These are phyloP conservation scores for Pseudomyrmex concolor DNA, from an alignment of 1,140 invertebrate genomes.

Conservation along the genomic window DNA sequence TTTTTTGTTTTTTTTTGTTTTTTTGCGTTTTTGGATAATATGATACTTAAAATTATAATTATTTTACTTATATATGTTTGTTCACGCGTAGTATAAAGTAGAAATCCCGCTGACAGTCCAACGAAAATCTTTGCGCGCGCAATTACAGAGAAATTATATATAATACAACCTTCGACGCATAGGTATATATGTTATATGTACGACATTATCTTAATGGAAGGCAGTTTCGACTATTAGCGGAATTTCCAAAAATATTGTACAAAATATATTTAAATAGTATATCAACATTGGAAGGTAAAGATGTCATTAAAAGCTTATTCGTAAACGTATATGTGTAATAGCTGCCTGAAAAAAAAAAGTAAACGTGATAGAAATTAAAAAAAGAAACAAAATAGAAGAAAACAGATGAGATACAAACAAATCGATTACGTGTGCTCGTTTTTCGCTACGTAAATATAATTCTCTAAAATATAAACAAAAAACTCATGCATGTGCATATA, in stretches of 20 bases:
- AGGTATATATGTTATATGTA: neutral
- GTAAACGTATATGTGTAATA: slow-evolving; percentile 40
- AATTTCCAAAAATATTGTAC: slow-evolving; percentile 55
- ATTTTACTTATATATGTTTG: slow-evolving; percentile 51
- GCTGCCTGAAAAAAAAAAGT: slow-evolving; percentile 10
- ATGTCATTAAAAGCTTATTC: slow-evolving; percentile 8
- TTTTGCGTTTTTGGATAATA: slow-evolving; percentile 21
- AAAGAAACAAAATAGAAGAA: slow-evolving; percentile 56
- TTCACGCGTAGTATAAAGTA: slow-evolving; percentile 28
- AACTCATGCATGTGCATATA: slow-evolving; percentile 46
- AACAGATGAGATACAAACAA: slow-evolving; percentile 3
- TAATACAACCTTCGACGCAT: neutral
- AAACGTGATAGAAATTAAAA: slow-evolving; percentile 54
- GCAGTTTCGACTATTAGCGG: slow-evolving; percentile 26
- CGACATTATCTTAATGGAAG: slow-evolving; percentile 37
- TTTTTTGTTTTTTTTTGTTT: too few relatives aligned
- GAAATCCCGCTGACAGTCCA: slow-evolving; percentile 53
- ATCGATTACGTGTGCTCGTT: neutral
- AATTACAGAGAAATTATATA: slow-evolving; percentile 66
- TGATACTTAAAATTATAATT: slow-evolving; percentile 48
- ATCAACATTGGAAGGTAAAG: slow-evolving; percentile 31
- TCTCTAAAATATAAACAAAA: slow-evolving; percentile 63
- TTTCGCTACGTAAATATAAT: slow-evolving; percentile 60
- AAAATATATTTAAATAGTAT: slow-evolving; percentile 44
- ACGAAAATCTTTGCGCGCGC: slow-evolving; percentile 41